Percentiles rank a stretch among this genome's conserved stretches.
phyloP scores from a whole-genome alignment of 2,113 vertebrate species.

The Hippocampus guttulatus region DNA sequence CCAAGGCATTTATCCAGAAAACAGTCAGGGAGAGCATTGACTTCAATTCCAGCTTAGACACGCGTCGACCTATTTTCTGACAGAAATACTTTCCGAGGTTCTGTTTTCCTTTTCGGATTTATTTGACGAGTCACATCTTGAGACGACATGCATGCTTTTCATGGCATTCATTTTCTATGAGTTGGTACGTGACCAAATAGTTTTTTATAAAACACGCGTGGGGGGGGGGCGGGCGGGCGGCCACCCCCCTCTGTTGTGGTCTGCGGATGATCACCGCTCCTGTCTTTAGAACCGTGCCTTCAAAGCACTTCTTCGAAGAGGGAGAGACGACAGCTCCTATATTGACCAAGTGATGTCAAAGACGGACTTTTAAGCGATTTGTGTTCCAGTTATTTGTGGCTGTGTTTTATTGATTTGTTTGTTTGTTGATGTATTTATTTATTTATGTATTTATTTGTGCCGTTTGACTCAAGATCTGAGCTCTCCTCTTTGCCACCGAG shows the following conservation, averaged over 20 bases:
- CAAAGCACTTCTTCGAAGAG: constrained; percentile 59
- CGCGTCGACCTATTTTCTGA: constrained; percentile 69
- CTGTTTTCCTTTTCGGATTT: constrained; percentile 59
- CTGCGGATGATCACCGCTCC: constrained; percentile 61
- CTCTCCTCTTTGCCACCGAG: constrained; percentile 50
- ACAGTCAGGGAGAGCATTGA: constrained; percentile 90
- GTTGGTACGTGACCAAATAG: constrained; percentile 74
- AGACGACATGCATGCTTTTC: constrained; percentile 71
- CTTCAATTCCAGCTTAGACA: constrained; percentile 72
- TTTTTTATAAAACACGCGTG: constrained; percentile 68
- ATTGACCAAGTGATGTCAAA: constrained; percentile 69
- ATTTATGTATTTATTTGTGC: constrained; percentile 49
- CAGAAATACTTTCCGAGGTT: constrained; percentile 57
- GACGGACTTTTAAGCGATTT: constrained; percentile 45
- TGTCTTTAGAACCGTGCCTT: constrained; percentile 63
- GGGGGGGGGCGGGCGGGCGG: constrained; percentile 1
- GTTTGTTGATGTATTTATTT: constrained; percentile 7
- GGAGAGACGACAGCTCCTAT: constrained; percentile 47
- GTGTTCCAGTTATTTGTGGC: constrained; percentile 44
- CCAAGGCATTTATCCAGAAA: constrained; percentile 97
- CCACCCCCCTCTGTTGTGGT: constrained; percentile 48
- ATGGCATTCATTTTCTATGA: constrained; percentile 75
- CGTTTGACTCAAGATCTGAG: constrained; percentile 61
- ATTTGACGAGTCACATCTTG: constrained; percentile 62
- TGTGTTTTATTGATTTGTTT: not conserved